Percentiles rank a stretch among this genome's conserved stretches.
Evolutionary conservation across 2,888 invertebrate genomes (phyloP).

Genomic region (Saturnia japonica): DNA sequence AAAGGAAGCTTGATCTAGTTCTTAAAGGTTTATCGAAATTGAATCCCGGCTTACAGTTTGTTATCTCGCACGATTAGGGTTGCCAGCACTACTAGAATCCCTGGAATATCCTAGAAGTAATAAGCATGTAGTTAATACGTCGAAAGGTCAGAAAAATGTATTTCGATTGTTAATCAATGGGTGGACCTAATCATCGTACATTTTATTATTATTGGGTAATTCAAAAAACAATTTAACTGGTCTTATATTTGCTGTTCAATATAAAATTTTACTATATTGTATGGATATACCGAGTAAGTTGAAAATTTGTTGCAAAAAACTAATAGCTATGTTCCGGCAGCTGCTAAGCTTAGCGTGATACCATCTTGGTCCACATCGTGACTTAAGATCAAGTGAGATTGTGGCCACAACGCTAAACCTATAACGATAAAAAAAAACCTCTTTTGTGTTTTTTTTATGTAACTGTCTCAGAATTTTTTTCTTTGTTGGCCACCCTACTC

Average conservation of each 20-base stretch:
- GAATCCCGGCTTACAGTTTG: slow-evolving; percentile 4
- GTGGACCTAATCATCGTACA: neutral
- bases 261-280: too few species aligned
- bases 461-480: neutral
- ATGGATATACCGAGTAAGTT: too few species aligned
- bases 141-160: neutral
- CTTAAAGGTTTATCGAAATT: slow-evolving; percentile 9
- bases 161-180: neutral
- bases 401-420: too few species aligned
- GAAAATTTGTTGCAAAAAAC: too few species aligned
- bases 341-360: too few species aligned
- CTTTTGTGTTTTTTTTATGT: neutral
- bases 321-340: too few species aligned
- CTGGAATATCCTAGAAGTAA: neutral
- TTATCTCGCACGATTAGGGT: neutral
- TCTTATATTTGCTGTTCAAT: too few species aligned
- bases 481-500: neutral
- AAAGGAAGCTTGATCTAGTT: slow-evolving; percentile 2
- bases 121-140: neutral
- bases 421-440: too few species aligned
- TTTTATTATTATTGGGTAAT: neutral
- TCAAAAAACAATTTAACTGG: too few species aligned
- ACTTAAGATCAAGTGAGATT: too few species aligned
- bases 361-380: too few species aligned
- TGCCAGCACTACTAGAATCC: neutral